Base-by-base conservation (phyloP, 2,113 vertebrate genomes). In the Dolichotis patagonum region DNA sequence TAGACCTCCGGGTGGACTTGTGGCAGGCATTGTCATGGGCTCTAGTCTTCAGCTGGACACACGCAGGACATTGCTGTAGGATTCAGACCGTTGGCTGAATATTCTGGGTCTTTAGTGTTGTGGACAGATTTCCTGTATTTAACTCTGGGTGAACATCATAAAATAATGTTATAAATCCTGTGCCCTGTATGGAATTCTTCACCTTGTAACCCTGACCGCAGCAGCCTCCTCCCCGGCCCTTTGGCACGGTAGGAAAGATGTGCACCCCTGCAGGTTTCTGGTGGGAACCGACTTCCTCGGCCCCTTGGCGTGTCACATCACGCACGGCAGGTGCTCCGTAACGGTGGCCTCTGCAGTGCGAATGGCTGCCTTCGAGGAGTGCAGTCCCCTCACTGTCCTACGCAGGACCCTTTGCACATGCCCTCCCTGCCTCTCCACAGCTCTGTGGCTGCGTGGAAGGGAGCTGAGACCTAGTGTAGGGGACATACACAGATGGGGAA, bases 341-440 rank as follows among this genome's bases (percentile, higher is more conserved):
- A 5, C 8, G n/a, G 30, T 2, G 11, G 56, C 63, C 24, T 46
- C 62, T 71, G 0, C 2, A 0, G 0, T 9, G 5, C 11, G 12
- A 32, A 43, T 0, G 28, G 32, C 41, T 13, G 1, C 28, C 8
- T 41, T 49, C 16, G 38, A 1, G 28, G 49, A 41, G 30, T 20
- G 0, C 14, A 7, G 1, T 1, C 49, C 28, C 13, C 0, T 10
- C n/a, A 2, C 16, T 58, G 4, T 30, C 54, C 28, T 0, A 5
- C 1, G 32, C 13, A 12, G 28, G 32, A 46, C 19, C n/a, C 30
- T 35, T 1, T 7, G n/a, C 3, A 0, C 0, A 0, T 16, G 0
- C 28, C 26, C 22, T n/a, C 7, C 62, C 49, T 1, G 2, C 11
- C 38, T 38, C 81, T 19, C 75, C 28, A 26, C 9, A 0, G 24